Evolutionary conservation across 2,888 invertebrate species (phyloP).

Genomic region (Drosophila emarginata): DNA sequence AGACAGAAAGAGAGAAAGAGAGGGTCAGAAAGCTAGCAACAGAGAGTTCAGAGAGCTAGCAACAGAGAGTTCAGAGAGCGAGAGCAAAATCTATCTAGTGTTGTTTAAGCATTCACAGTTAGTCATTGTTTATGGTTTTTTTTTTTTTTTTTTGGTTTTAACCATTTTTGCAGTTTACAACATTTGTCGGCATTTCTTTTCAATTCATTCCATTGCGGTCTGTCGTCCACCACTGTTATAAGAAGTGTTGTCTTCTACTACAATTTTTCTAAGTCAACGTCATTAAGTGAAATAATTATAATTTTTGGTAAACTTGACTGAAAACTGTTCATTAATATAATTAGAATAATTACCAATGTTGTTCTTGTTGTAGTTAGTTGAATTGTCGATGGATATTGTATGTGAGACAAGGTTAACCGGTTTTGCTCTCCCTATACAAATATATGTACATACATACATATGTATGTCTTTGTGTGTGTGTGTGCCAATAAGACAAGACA

Average conservation of each 20-base stretch:
- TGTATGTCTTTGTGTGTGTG: background rate
- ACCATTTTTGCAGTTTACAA: slow-evolving; percentile 2
- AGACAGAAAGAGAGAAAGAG: background rate
- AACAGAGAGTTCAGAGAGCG: background rate
- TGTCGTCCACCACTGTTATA: background rate
- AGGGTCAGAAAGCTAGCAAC: background rate
- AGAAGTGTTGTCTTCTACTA: background rate
- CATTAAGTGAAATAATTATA: background rate
- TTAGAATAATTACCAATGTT: slow-evolving; percentile 14
- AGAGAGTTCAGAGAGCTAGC: too few species aligned
- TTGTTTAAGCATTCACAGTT: slow-evolving; percentile 31
- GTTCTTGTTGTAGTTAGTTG: background rate
- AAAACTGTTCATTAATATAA: background rate
- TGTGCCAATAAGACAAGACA: slow-evolving; percentile 4
- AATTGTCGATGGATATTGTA: slow-evolving; percentile 18
- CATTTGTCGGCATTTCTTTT: slow-evolving; percentile 3
- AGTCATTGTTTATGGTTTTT: slow-evolving; percentile 7
- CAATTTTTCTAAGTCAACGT: background rate
- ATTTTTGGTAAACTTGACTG: background rate
- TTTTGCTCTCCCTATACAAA: background rate
- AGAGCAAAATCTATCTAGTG: slow-evolving; percentile 6
- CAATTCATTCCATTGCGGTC: background rate
- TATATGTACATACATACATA: too few species aligned
- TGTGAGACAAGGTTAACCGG: slow-evolving; percentile 52
- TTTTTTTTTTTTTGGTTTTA: background rate